Conservation (phyloP, 2,113 vertebrate species). For the Symphodus melops region DNA sequence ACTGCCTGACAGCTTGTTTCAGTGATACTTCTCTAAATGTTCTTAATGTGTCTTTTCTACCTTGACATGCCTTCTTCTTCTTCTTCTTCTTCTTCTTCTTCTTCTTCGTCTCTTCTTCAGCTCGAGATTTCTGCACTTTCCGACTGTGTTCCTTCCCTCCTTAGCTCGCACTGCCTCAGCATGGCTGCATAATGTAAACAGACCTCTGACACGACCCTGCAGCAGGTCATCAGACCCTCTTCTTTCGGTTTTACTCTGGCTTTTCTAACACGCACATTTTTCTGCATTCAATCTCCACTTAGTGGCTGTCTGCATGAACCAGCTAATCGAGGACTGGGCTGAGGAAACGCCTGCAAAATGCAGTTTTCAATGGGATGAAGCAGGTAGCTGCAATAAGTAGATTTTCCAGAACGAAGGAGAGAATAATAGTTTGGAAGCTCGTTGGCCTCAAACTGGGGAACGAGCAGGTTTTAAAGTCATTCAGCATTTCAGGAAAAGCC, state of each 20-base stretch:
- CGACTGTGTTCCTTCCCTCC: constrained; percentile 11
- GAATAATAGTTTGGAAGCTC: constrained; percentile 2
- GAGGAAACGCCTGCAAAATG: background rate
- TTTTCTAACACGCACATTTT: background rate
- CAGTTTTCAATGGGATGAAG: constrained; percentile 18
- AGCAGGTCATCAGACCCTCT: constrained; percentile 1
- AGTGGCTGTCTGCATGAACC: constrained; percentile 55
- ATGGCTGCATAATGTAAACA: constrained; percentile 34
- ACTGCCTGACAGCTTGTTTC: constrained; percentile 33
- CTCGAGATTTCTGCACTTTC: constrained; percentile 18
- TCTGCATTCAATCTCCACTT: constrained; percentile 20
- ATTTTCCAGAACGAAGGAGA: background rate
- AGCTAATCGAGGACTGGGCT: constrained; percentile 1
- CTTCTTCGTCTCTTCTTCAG: constrained; percentile 34
- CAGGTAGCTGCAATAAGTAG: constrained; percentile 31
- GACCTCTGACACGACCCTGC: constrained; percentile 5
- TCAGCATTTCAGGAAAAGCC: background rate
- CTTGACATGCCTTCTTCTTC: constrained; percentile 49
- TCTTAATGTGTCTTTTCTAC: constrained; percentile 52
- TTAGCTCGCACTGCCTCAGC: constrained; percentile 50
- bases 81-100: too few species aligned
- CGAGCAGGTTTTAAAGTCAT: constrained; percentile 1
- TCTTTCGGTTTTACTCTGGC: background rate
- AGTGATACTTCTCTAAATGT: constrained; percentile 29
- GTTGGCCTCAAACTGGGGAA: background rate